A percentile compares a stretch with the other conserved stretches of the same genome.
Conservation (phyloP, 2,113 vertebrate species). For the Phaethornis superciliosus region DNA sequence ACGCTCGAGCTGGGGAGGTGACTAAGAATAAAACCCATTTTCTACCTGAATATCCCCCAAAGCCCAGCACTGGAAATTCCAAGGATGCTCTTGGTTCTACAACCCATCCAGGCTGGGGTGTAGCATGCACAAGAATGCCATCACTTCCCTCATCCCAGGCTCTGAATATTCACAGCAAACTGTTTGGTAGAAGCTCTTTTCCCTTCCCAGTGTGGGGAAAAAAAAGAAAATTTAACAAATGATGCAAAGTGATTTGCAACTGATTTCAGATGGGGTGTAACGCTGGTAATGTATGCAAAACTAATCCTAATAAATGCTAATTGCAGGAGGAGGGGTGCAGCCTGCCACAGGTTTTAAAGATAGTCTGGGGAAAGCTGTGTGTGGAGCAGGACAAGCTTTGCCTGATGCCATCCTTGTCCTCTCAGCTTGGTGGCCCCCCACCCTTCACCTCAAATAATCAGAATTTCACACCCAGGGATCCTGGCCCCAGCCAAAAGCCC, state of each 20-base stretch:
- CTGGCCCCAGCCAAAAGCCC: conserved; percentile 58
- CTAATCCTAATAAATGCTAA: not conserved
- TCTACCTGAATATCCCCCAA: not conserved
- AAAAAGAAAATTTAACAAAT: too few relatives aligned
- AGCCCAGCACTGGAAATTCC: conserved; percentile 37
- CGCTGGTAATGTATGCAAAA: not conserved
- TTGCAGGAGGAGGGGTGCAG: not conserved
- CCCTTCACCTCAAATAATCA: not conserved
- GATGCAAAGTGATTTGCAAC: not conserved
- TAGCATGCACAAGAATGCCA: not conserved
- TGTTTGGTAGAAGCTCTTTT: not conserved
- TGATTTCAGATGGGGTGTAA: not conserved
- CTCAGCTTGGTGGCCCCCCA: fast-evolving
- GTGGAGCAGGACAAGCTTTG: not conserved
- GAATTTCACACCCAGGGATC: conserved; percentile 58
- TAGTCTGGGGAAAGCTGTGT: not conserved
- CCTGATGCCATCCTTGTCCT: not conserved
- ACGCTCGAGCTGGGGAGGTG: fast-evolving
- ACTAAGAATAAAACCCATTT: not conserved
- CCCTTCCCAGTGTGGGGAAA: not conserved
- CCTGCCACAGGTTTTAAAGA: not conserved
- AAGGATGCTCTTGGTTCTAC: not conserved
- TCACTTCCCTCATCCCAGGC: not conserved
- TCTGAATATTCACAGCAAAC: not conserved
- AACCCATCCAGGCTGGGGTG: conserved; percentile 30